phyloP scores from a whole-genome alignment of 1,140 invertebrate genomes.

The Trigoniulus corallinus region DNA sequence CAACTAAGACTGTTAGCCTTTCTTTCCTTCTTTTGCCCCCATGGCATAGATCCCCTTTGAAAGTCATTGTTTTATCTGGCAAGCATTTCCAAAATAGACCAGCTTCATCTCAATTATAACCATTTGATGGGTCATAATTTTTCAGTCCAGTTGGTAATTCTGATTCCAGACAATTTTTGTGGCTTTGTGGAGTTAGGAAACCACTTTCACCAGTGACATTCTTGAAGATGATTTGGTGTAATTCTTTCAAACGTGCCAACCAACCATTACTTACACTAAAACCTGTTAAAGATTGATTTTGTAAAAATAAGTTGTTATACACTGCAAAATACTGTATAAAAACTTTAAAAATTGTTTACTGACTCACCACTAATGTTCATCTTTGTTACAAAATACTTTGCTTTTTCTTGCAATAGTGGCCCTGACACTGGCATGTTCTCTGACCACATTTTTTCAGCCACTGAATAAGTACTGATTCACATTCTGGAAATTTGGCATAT shows the following conservation, averaged over 20 bases:
- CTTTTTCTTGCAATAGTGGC: too few species aligned
- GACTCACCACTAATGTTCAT: too few species aligned
- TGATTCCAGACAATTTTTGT: background rate
- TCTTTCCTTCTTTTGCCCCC: constrained; percentile 18
- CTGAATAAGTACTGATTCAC: too few species aligned
- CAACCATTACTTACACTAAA: constrained; percentile 6
- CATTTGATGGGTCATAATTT: constrained; percentile 8
- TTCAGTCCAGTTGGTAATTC: background rate
- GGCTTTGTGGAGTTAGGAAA: background rate
- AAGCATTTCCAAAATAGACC: constrained; percentile 19
- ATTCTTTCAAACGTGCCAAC: constrained; percentile 1
- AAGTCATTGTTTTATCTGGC: constrained; percentile 16
- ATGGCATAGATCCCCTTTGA: constrained; percentile 12
- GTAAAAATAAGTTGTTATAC: too few species aligned
- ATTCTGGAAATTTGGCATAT: too few species aligned
- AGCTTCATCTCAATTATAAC: constrained; percentile 23
- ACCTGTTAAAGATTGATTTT: too few species aligned
- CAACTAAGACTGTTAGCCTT: constrained; percentile 20
- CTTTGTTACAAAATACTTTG: too few species aligned
- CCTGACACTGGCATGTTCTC: too few species aligned
- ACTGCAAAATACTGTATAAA: too few species aligned
- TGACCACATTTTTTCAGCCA: too few species aligned
- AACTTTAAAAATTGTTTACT: too few species aligned
- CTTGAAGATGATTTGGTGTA: background rate
- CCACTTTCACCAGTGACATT: background rate